Percentiles rank a stretch among this genome's conserved stretches.
These are phyloP conservation scores for Mormyrus lacerda DNA, from an alignment of 2,113 vertebrate species.

Conservation along the genomic window DNA sequence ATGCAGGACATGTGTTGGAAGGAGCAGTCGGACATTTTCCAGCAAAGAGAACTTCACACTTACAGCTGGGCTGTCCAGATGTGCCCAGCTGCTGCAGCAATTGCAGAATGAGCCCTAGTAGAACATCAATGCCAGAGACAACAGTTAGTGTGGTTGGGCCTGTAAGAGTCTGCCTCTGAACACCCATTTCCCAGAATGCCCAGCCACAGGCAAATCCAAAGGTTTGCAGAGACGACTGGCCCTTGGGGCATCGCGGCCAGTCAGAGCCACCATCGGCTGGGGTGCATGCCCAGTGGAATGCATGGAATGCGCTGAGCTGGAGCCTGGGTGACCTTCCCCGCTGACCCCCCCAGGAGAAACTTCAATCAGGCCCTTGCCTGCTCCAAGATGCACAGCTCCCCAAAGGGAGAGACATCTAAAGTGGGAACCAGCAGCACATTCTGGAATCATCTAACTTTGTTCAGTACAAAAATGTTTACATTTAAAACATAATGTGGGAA, in stretches of 20 bases:
- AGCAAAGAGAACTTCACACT: neutral
- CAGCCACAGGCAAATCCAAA: neutral
- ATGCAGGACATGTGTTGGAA: neutral
- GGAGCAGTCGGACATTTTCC: neutral
- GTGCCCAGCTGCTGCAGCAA: neutral
- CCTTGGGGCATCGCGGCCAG: conserved; percentile 38
- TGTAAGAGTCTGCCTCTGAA: neutral
- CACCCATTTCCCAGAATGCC: neutral
- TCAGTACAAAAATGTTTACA: neutral
- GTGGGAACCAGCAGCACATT: neutral
- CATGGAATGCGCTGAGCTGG: conserved; percentile 58
- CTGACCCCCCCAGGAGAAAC: conserved; percentile 33
- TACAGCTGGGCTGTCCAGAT: neutral
- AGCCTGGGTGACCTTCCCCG: conserved; percentile 32
- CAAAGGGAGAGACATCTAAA: neutral
- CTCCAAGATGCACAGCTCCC: neutral
- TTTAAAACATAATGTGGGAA: conserved; percentile 4
- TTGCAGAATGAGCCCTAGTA: neutral
- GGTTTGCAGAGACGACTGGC: neutral
- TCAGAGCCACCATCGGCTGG: conserved; percentile 51
- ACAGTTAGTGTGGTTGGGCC: neutral
- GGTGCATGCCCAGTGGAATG: conserved; percentile 56
- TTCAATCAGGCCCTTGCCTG: neutral
- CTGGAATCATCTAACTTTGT: neutral
- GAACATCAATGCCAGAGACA: neutral